Conservation (phyloP, 2,888 invertebrate species). For the Unio pictorum region DNA sequence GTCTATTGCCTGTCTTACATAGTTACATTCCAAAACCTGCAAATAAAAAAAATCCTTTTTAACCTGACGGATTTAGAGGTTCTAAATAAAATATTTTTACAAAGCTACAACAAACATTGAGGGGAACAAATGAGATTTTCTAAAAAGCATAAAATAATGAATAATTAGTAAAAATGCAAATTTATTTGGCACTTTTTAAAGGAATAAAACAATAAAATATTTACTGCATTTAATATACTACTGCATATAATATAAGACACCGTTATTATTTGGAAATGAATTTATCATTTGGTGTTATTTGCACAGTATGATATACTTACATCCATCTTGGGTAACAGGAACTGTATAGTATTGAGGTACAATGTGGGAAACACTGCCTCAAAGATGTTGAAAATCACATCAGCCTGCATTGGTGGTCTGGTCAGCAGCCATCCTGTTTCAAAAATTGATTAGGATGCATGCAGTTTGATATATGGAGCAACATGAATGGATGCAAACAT, state of each 20-base stretch:
- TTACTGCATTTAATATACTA: background rate
- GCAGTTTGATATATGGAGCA: background rate
- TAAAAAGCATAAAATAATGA: too few relatives aligned
- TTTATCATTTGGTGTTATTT: background rate
- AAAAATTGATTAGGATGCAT: background rate
- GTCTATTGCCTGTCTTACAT: conserved; percentile 80
- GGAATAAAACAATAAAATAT: background rate
- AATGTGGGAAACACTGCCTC: conserved; percentile 82
- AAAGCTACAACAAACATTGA: too few relatives aligned
- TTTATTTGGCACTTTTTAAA: too few relatives aligned
- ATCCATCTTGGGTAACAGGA: conserved; percentile 83
- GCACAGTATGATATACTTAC: conserved; percentile 44
- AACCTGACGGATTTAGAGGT: background rate
- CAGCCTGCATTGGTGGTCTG: conserved; percentile 74
- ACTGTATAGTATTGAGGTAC: conserved; percentile 89
- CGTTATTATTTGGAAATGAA: background rate
- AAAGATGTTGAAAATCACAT: conserved; percentile 81
- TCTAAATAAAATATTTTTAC: too few relatives aligned
- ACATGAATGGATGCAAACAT: background rate
- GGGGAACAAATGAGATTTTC: too few relatives aligned
- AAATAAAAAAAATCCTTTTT: conserved; percentile 1
- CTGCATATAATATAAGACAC: too few relatives aligned
- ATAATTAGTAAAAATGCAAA: too few relatives aligned
- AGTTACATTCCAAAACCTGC: conserved; percentile 90
- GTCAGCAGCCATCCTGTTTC: conserved; percentile 67